phyloP scores from a whole-genome alignment of 2,797 vertebrate species.

The Urocyon cinereoargenteus region DNA sequence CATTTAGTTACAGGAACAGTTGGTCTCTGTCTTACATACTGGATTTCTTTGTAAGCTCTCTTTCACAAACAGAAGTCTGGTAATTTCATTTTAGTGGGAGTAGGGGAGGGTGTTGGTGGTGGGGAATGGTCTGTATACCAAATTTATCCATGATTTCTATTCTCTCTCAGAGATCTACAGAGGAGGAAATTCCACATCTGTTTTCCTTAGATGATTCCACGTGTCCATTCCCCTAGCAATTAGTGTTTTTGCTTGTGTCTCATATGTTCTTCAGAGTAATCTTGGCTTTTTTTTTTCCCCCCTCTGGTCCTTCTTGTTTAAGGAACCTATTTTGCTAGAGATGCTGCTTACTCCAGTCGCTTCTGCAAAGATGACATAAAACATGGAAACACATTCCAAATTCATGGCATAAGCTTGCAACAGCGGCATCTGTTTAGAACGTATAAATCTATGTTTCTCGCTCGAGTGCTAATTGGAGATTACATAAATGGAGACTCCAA shows the following conservation, averaged over 20 bases:
- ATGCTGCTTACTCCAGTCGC: slow-evolving; percentile 96
- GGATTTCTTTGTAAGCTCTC: slow-evolving; percentile 3
- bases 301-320: slow-evolving; percentile 68
- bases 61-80: slow-evolving; percentile 23
- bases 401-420: slow-evolving; percentile 92
- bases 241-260: slow-evolving; percentile 54
- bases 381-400: slow-evolving; percentile 93
- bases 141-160: background rate
- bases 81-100: background rate
- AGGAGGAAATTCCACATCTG: background rate
- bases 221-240: background rate
- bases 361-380: slow-evolving; percentile 96
- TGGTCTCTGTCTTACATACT: background rate
- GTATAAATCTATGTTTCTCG: slow-evolving; percentile 97
- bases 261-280: slow-evolving; percentile 59
- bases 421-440: slow-evolving; percentile 91
- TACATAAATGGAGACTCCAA: slow-evolving; percentile 94
- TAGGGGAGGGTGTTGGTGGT: background rate
- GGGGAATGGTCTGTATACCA: background rate
- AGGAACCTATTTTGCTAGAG: slow-evolving; percentile 98
- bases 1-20: background rate
- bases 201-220: background rate
- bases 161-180: background rate
- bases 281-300: slow-evolving; percentile 47
- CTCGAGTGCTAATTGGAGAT: slow-evolving; percentile 96